Evolutionary conservation across 2,888 invertebrate genomes (phyloP).

Genomic region (Parnassius orleans): DNA sequence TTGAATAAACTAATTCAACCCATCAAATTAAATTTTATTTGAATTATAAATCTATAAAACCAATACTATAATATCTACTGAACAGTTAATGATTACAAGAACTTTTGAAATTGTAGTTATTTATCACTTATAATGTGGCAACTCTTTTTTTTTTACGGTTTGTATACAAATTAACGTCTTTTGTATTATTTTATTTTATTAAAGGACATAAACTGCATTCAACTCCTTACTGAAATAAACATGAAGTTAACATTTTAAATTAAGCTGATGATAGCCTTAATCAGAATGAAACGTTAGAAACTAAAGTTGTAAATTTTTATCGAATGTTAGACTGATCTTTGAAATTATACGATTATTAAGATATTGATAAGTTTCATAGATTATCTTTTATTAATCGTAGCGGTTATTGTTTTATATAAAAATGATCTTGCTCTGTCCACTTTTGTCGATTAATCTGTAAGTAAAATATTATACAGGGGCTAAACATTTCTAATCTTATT

Average conservation of each 20-base stretch:
- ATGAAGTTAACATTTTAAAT: conserved; percentile 15
- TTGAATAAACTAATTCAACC: too few species aligned
- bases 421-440: conserved; percentile 66
- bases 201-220: background rate
- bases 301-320: conserved; percentile 71
- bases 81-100: too few species aligned
- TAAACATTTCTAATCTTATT: conserved; percentile 50
- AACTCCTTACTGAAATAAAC: conserved; percentile 14
- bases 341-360: conserved; percentile 70
- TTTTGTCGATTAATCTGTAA: conserved; percentile 53
- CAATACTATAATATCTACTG: too few species aligned
- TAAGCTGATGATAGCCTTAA: conserved; percentile 63
- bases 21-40: too few species aligned
- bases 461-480: conserved; percentile 64
- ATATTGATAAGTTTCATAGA: conserved; percentile 65
- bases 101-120: too few species aligned
- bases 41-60: too few species aligned
- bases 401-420: conserved; percentile 48
- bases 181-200: too few species aligned
- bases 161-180: too few species aligned
- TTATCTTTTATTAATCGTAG: conserved; percentile 51
- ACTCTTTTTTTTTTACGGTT: too few species aligned
- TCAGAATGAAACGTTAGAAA: conserved; percentile 49
- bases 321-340: conserved; percentile 81
- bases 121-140: too few species aligned